These are phyloP conservation scores for Probaryconus sp. DNA, from an alignment of 1,140 invertebrate genomes.

Conservation along the genomic window DNA sequence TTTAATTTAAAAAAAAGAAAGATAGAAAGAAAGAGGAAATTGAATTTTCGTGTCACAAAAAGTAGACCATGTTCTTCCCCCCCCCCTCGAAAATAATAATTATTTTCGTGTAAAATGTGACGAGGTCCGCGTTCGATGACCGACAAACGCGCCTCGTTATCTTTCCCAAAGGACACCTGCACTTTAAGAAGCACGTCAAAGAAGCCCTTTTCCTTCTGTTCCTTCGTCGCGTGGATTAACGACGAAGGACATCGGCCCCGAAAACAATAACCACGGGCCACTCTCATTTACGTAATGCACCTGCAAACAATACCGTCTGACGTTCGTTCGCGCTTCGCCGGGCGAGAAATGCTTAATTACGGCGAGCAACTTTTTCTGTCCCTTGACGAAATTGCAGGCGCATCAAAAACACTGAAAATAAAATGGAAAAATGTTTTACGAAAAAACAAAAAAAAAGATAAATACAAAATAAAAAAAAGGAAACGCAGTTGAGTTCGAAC, in stretches of 20 bases:
- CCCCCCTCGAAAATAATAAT: too few relatives aligned
- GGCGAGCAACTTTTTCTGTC: constrained; percentile 41
- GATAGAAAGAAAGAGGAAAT: too few relatives aligned
- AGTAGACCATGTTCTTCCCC: too few relatives aligned
- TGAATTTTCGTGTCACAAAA: too few relatives aligned
- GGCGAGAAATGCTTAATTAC: constrained; percentile 60
- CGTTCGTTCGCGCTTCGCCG: constrained; percentile 57
- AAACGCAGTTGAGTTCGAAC: constrained; percentile 6
- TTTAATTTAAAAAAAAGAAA: too few relatives aligned
- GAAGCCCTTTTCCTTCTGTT: constrained; percentile 10
- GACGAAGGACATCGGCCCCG: constrained; percentile 8
- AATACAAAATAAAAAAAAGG: neutral
- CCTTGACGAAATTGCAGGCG: constrained; percentile 43
- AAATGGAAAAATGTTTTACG: neutral
- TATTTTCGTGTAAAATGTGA: too few relatives aligned
- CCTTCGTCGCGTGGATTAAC: constrained; percentile 13
- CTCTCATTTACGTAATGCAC: constrained; percentile 63
- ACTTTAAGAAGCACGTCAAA: neutral
- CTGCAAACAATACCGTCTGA: constrained; percentile 61
- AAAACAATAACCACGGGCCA: constrained; percentile 59
- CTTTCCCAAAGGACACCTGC: too few relatives aligned
- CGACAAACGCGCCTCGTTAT: too few relatives aligned
- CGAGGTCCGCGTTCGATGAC: too few relatives aligned
- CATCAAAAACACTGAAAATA: constrained; percentile 15
- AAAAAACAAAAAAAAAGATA: constrained; percentile 1